phyloP scores from a whole-genome alignment of 1,140 invertebrate genomes.

The Sinella curviseta region DNA sequence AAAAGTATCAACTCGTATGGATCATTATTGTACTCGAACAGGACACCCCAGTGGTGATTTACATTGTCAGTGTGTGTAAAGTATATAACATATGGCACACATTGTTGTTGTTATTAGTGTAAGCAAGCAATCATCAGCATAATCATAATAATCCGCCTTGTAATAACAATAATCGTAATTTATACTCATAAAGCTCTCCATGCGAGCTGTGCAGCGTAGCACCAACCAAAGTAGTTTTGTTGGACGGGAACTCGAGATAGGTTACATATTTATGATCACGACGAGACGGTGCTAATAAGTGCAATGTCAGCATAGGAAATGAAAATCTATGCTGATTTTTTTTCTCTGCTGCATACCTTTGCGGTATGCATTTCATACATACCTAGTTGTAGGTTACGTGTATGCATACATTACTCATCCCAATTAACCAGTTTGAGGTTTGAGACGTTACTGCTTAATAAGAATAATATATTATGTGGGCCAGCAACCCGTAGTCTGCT shows the following conservation, averaged over 20 bases:
- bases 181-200: not conserved
- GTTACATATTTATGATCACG: slow-evolving; percentile 14
- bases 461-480: too few relatives aligned
- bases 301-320: not conserved
- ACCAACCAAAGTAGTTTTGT: too few relatives aligned
- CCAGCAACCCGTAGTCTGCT: too few relatives aligned
- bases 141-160: slow-evolving; percentile 3
- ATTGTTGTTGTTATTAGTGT: not conserved
- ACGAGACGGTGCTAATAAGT: not conserved
- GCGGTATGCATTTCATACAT: not conserved
- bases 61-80: not conserved
- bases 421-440: not conserved
- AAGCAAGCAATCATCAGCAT: not conserved
- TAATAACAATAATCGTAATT: slow-evolving; percentile 18
- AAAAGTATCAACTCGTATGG: not conserved
- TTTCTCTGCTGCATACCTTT: not conserved
- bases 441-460: too few relatives aligned
- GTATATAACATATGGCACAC: not conserved
- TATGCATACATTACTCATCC: not conserved
- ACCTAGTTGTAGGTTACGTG: not conserved
- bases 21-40: not conserved
- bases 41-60: not conserved
- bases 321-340: not conserved
- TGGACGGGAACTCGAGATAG: not conserved
- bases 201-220: not conserved